Evolutionary conservation across 2,113 vertebrate species (phyloP), one percentile per base, ranked within the genome.

Genomic region (Corydoras sp.): DNA sequence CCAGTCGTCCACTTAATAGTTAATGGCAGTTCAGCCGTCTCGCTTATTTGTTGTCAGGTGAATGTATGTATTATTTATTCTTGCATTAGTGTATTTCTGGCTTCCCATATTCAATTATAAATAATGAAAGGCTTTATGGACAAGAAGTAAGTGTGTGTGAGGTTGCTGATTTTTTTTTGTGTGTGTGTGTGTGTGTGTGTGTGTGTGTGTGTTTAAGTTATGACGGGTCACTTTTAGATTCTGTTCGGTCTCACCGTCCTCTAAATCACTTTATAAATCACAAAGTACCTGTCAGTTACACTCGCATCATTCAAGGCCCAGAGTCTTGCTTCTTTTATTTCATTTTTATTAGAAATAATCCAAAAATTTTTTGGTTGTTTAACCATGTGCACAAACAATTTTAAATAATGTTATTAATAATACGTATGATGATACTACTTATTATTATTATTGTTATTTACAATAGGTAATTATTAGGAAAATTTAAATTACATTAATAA

Each of bases 271-370:
- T 81, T 88, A 89, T 91, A 89, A 90, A 91, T 91, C 88, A 89
- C 85, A 86, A 88, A 83, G 76, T 80, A 86, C 81, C 87, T 85
- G 88, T 91, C 88, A 87, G 84, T 84, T 82, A 83, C 78, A 68
- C 84, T 84, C 83, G 86, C 84, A 88, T 89, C 86, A 89, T 90
- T 89, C 89, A 88, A 89, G 84, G 88, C 85, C 87, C 87, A 90
- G 80, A 71, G 78, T 71, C 79, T 75, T 78, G 77, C 84, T 85
- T 89, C 87, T 90, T 87, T 84, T 86, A 85, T 88, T 89, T 81
- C 84, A 86, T 86, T 88, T 88, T 88, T 89, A 89, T 89, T 90
- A 90, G 89, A 89, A 88, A 83, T 89, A 86, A 91, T 89, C 88
- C 88, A 88, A 90, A 83, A 81, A 79, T 53, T 82, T 81, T 35